Evolutionary conservation across 2,888 invertebrate genomes (phyloP), one percentile per base, ranked within the genome.

Genomic region (Adela reaumurella): DNA sequence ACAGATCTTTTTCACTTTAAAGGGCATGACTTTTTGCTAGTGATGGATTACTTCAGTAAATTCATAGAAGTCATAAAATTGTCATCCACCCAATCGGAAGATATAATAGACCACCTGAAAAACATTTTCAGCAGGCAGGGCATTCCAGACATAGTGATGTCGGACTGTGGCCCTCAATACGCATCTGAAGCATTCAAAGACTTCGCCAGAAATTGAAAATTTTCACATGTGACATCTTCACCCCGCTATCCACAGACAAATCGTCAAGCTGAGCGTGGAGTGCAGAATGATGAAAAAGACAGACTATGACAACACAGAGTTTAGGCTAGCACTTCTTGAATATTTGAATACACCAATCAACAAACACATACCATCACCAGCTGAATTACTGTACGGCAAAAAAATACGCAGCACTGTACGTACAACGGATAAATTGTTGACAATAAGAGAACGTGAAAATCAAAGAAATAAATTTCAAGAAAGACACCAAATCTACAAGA

Each of bases 201-300:
- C 2, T 55, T 56, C 50, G 11, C 46, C 1, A 17, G 29, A 4
- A 14, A 48, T 1, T 57, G 55, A 55, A 19, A 11, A 19, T 49
- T 51, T 41, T 43, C 42, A 14, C 56, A 57, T 45, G 43, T 46
- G 1, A 55, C 52, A 1, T 55, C 55, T 6, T 54, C 54, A 1
- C 56, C 56, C 1, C 18, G 20, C 3, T 55, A 53, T 45, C 50
- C 54, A 1, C 53, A 55, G 24, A 55, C 55, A 3, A 53, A 56
- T 29, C 52, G 54, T 1, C 53, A 49, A 20, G 49, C 43, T 2
- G 54, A 56, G 28, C 48, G 53, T 2, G 43, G 52, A 16, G 45
- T 56, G 5, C 51, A 54, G 35, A 51, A 46, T 55, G 3, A 24
- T 55, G n/a, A 52, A 49, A 46, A 56, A 57, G 46, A 47, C 51